Conservation (phyloP, 2,113 vertebrate species). For the Oenanthe oenanthe region DNA sequence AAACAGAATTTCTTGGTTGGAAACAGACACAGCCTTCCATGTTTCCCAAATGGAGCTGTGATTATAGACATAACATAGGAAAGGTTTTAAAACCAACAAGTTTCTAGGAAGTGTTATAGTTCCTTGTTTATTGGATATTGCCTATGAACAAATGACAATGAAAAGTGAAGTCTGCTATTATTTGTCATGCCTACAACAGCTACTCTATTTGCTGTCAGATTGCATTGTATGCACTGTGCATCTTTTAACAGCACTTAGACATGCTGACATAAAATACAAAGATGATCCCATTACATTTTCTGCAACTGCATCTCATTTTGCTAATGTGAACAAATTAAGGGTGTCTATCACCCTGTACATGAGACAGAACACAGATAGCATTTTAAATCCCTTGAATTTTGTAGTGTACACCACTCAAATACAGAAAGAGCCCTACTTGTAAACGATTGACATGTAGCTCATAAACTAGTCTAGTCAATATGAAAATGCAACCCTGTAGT, state of each 20-base stretch:
- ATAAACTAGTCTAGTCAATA: conserved; percentile 46
- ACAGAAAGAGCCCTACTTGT: conserved; percentile 9
- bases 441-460: conserved; percentile 32
- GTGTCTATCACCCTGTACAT: conserved; percentile 47
- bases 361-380: conserved; percentile 23
- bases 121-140: conserved; percentile 28
- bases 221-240: neutral
- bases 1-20: neutral
- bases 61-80: conserved; percentile 53
- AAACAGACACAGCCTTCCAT: conserved; percentile 20
- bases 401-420: conserved; percentile 4
- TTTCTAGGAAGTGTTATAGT: conserved; percentile 10
- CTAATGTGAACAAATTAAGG: conserved; percentile 73
- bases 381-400: conserved; percentile 51
- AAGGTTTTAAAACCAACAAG: conserved; percentile 45
- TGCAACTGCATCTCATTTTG: conserved; percentile 69
- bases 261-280: conserved; percentile 63
- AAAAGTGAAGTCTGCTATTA: conserved; percentile 49
- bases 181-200: conserved; percentile 36
- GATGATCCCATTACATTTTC: conserved; percentile 68
- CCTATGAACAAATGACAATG: conserved; percentile 26
- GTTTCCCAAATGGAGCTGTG: conserved; percentile 45
- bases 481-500: conserved; percentile 27
- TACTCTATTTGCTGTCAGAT: conserved; percentile 30
- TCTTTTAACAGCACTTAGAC: conserved; percentile 49